These are phyloP conservation scores for Erpornis zantholeuca DNA, from an alignment of 2,113 vertebrate species.

Conservation along the genomic window DNA sequence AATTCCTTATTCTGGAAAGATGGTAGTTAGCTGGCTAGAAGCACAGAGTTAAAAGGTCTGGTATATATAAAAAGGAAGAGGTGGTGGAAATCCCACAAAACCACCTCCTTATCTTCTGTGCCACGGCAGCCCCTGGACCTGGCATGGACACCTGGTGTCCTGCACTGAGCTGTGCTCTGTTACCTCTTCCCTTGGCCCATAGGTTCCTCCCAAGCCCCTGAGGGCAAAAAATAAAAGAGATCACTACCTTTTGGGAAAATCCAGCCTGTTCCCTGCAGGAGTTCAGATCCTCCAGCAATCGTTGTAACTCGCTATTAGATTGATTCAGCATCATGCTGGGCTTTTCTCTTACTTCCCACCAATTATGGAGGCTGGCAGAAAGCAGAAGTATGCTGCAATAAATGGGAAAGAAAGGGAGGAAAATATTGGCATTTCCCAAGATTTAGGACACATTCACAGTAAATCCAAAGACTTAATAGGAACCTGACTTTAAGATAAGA, in stretches of 20 bases:
- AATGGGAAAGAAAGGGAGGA: not conserved
- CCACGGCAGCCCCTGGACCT: not conserved
- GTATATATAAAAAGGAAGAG: not conserved
- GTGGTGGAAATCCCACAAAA: not conserved
- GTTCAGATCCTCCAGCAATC: not conserved
- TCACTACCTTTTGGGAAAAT: not conserved
- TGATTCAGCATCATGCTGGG: not conserved
- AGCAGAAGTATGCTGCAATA: not conserved
- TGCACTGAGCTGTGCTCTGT: not conserved
- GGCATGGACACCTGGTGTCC: not conserved
- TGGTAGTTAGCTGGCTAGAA: not conserved
- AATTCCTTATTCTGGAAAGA: not conserved
- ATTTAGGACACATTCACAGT: slow-evolving; percentile 12
- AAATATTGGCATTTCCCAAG: slow-evolving; percentile 45
- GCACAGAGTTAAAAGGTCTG: not conserved
- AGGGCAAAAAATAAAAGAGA: not conserved
- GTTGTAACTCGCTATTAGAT: not conserved
- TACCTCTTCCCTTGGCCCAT: not conserved
- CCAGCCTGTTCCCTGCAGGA: not conserved
- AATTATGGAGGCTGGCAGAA: not conserved
- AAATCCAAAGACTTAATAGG: slow-evolving; percentile 51
- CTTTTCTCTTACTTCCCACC: slow-evolving; percentile 25
- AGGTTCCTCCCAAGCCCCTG: not conserved
- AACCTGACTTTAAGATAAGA: slow-evolving; percentile 26
- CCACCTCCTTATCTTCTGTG: not conserved